Percentiles rank a stretch among this genome's conserved stretches.
Evolutionary conservation across 1,140 invertebrate genomes (phyloP).

Genomic region (Solenopsis invicta): DNA sequence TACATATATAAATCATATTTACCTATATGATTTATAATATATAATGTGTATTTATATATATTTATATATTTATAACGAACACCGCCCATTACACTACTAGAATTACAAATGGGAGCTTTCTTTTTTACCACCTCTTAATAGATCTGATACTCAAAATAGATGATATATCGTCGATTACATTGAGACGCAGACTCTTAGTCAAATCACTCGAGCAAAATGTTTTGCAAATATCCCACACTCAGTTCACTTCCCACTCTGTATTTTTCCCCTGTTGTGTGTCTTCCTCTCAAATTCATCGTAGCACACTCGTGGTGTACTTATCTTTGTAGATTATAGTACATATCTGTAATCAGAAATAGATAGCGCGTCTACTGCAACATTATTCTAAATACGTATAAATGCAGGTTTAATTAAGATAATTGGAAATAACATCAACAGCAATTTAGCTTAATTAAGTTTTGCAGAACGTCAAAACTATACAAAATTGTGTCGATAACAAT

Average conservation of each 20-base stretch:
- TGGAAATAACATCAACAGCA: neutral
- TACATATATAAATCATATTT: conserved; percentile 85
- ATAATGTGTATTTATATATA: conserved; percentile 82
- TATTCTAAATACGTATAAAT: conserved; percentile 41
- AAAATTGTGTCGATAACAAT: conserved; percentile 22
- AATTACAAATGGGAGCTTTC: conserved; percentile 85
- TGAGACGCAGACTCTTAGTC: conserved; percentile 75
- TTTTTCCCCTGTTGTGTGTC: conserved; percentile 78
- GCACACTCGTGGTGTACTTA: conserved; percentile 84
- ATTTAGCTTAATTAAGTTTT: conserved; percentile 4
- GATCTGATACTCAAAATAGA: conserved; percentile 83
- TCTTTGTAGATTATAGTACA: conserved; percentile 85
- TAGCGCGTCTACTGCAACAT: conserved; percentile 69
- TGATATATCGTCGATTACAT: conserved; percentile 84
- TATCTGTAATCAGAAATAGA: conserved; percentile 84
- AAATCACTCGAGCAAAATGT: conserved; percentile 80
- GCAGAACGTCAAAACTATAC: neutral
- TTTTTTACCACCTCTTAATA: conserved; percentile 70
- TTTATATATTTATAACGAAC: conserved; percentile 87
- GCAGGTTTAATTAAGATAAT: conserved; percentile 23
- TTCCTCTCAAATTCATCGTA: conserved; percentile 82
- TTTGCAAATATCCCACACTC: conserved; percentile 77
- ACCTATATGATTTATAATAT: conserved; percentile 83
- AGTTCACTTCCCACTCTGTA: conserved; percentile 81
- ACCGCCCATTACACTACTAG: conserved; percentile 86